Conservation (phyloP, 2,797 vertebrate genomes). For the Tachyglossus aculeatus region DNA sequence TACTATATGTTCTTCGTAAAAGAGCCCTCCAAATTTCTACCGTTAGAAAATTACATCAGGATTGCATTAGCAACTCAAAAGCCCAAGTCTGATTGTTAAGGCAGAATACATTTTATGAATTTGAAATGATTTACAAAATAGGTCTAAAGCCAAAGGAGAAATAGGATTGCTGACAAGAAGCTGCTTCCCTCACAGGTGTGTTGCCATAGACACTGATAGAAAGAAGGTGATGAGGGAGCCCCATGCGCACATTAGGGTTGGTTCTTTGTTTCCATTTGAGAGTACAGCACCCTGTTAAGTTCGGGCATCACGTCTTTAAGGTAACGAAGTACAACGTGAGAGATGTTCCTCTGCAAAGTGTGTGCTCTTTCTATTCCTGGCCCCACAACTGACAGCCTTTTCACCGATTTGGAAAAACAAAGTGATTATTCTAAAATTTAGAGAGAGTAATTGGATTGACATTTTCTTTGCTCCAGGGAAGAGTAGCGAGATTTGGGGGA, state of each 20-base stretch:
- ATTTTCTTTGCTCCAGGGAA: too few species aligned
- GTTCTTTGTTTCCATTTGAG: constrained; percentile 35
- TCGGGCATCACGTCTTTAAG: background rate
- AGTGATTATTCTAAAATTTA: too few species aligned
- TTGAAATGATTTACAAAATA: background rate
- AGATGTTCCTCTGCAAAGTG: background rate
- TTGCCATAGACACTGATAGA: constrained; percentile 17
- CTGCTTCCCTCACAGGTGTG: background rate
- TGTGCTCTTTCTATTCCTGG: background rate
- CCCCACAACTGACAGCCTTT: too few species aligned
- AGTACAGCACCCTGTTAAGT: constrained; percentile 20
- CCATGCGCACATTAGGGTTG: too few species aligned
- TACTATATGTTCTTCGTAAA: too few species aligned
- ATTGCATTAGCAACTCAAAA: background rate
- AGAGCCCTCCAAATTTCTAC: too few species aligned
- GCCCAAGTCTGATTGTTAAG: too few species aligned
- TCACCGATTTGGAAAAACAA: too few species aligned
- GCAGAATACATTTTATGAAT: too few species aligned
- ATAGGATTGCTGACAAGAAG: background rate
- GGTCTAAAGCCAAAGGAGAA: accelerated
- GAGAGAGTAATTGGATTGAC: too few species aligned
- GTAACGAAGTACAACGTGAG: background rate
- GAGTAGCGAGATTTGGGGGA: too few species aligned
- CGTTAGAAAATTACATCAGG: background rate
- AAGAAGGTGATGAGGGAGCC: too few species aligned